These are phyloP conservation scores for Crematogaster levior DNA, from an alignment of 2,888 invertebrate species.

Conservation along the genomic window DNA sequence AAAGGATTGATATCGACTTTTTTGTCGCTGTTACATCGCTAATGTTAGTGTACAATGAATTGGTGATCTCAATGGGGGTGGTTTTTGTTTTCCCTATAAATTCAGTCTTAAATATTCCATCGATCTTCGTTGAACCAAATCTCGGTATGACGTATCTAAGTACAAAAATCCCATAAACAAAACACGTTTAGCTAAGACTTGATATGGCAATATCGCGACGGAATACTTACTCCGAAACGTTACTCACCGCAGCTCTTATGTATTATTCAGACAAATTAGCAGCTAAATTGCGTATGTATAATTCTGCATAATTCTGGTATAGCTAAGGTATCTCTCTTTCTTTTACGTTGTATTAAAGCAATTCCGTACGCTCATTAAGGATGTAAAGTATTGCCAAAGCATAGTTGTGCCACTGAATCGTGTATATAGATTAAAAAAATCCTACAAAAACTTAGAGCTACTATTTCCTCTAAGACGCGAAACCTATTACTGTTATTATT, in stretches of 20 bases:
- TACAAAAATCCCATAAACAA: slow-evolving; percentile 69
- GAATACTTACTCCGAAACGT: slow-evolving; percentile 71
- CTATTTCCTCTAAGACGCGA: slow-evolving; percentile 42
- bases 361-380: slow-evolving; percentile 65
- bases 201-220: slow-evolving; percentile 78
- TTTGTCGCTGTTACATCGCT: slow-evolving; percentile 73
- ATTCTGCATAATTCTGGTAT: slow-evolving; percentile 61
- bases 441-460: slow-evolving; percentile 53
- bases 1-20: slow-evolving; percentile 81
- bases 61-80: slow-evolving; percentile 82
- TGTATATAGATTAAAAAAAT: slow-evolving; percentile 52
- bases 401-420: slow-evolving; percentile 52
- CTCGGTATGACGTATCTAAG: slow-evolving; percentile 69
- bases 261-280: slow-evolving; percentile 68
- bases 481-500: slow-evolving; percentile 29
- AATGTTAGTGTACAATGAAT: slow-evolving; percentile 80
- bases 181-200: slow-evolving; percentile 69
- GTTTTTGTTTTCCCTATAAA: slow-evolving; percentile 80
- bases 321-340: slow-evolving; percentile 26
- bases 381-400: slow-evolving; percentile 54
- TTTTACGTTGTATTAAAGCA: slow-evolving; percentile 64
- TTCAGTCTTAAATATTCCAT: slow-evolving; percentile 84
- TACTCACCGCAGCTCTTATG: slow-evolving; percentile 64
- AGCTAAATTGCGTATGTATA: slow-evolving; percentile 62
- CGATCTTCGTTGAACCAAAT: slow-evolving; percentile 75